Evolutionary conservation across 2,113 vertebrate species (phyloP).

Genomic region (Pseudonaja textilis): DNA sequence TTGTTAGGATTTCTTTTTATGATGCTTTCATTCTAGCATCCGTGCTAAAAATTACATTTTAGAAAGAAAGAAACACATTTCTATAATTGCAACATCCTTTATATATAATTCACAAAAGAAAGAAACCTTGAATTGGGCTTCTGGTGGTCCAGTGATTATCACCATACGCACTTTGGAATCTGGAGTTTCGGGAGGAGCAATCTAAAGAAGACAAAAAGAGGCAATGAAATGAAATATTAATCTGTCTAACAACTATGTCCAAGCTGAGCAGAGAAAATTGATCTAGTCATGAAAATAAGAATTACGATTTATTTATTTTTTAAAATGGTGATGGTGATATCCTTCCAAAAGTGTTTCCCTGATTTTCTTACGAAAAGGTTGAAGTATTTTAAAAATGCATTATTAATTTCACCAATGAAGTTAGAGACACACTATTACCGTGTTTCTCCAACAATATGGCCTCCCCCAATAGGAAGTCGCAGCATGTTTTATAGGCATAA

Average conservation of each 20-base stretch:
- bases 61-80: background rate
- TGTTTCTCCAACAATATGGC: too few relatives aligned
- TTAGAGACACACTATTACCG: background rate
- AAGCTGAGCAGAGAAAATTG: background rate
- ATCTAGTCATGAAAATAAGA: too few relatives aligned
- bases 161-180: slow-evolving; percentile 95
- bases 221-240: background rate
- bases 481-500: too few relatives aligned
- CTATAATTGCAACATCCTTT: background rate
- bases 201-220: slow-evolving; percentile 67
- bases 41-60: background rate
- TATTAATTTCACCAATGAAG: background rate
- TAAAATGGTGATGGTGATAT: background rate
- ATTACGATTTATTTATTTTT: background rate
- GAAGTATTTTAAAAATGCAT: background rate
- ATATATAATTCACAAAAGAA: background rate
- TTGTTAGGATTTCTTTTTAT: background rate
- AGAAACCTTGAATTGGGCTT: slow-evolving; percentile 93
- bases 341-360: background rate
- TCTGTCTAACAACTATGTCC: background rate
- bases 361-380: background rate
- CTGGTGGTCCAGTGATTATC: slow-evolving; percentile 91
- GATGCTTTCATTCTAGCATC: background rate
- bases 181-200: slow-evolving; percentile 88
- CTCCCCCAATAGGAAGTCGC: too few relatives aligned